phyloP scores from a whole-genome alignment of 2,797 vertebrate genomes.

The Delichon dasypus region DNA sequence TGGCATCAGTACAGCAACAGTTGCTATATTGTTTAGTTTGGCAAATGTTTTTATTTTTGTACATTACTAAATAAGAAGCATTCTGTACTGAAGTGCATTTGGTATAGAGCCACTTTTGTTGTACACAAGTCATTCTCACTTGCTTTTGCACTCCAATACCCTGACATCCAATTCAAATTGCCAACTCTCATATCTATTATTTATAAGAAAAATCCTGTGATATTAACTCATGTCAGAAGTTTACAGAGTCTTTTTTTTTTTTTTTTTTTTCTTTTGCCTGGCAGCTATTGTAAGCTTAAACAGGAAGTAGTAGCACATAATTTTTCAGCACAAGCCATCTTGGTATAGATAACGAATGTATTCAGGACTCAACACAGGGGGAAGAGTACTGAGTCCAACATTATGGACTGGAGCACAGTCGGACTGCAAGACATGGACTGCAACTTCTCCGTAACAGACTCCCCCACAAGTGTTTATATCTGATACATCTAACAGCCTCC shows the following conservation, averaged over 20 bases:
- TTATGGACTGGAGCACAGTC: rapidly evolving
- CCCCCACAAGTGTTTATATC: not conserved
- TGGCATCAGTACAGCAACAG: not conserved
- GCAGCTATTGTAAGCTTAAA: not conserved
- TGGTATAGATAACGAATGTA: not conserved
- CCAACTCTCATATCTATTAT: not conserved
- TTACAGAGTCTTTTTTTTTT: not conserved
- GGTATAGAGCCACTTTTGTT: slow-evolving; percentile 12
- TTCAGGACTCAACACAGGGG: not conserved
- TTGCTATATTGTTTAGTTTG: not conserved
- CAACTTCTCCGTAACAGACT: not conserved
- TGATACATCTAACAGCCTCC: not conserved
- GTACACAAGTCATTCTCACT: not conserved
- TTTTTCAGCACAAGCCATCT: not conserved
- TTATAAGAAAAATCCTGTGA: not conserved
- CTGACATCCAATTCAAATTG: not conserved
- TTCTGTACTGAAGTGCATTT: not conserved
- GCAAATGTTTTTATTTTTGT: slow-evolving; percentile 10
- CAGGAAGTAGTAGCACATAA: not conserved
- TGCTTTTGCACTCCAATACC: not conserved
- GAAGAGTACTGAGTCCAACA: not conserved
- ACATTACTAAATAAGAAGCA: not conserved
- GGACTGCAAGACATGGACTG: not conserved
- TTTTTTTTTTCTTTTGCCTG: not conserved
- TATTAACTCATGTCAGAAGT: not conserved